These are phyloP conservation scores for Hestina assimilis DNA, from an alignment of 1,140 invertebrate species.

Conservation along the genomic window DNA sequence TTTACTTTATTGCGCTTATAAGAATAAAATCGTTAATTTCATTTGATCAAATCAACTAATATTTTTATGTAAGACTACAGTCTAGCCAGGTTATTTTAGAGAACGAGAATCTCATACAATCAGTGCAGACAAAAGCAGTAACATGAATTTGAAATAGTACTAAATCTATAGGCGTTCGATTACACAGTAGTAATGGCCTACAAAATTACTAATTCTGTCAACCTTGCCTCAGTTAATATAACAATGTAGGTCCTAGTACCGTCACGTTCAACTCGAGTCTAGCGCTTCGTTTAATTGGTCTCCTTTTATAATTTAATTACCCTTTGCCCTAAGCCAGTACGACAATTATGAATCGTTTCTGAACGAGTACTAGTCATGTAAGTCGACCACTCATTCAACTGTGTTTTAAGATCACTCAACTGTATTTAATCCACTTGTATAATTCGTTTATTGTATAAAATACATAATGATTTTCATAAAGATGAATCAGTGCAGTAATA, in stretches of 20 bases:
- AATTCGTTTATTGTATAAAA: no score
- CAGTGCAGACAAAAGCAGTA: no score
- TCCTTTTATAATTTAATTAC: constrained; percentile 77
- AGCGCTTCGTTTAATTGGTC: constrained; percentile 64
- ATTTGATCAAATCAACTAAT: no score
- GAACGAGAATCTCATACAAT: no score
- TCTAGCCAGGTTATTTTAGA: no score
- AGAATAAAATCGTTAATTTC: no score
- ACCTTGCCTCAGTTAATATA: constrained; percentile 14
- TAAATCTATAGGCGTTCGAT: background rate
- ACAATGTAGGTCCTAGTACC: constrained; percentile 29
- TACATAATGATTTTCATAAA: no score
- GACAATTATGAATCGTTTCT: constrained; percentile 65
- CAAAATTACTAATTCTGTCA: background rate
- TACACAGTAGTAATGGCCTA: background rate
- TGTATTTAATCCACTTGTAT: background rate
- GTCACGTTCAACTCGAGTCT: constrained; percentile 42
- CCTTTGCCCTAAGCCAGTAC: constrained; percentile 66
- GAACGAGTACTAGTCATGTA: constrained; percentile 31
- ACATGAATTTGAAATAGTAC: background rate
- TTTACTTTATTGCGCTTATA: no score
- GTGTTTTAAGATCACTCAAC: background rate
- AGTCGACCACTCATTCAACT: no score
- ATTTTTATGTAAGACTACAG: no score
- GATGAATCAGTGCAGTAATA: no score